These are phyloP conservation scores for Cosmia pyralina DNA, from an alignment of 2,888 invertebrate genomes.

Conservation along the genomic window DNA sequence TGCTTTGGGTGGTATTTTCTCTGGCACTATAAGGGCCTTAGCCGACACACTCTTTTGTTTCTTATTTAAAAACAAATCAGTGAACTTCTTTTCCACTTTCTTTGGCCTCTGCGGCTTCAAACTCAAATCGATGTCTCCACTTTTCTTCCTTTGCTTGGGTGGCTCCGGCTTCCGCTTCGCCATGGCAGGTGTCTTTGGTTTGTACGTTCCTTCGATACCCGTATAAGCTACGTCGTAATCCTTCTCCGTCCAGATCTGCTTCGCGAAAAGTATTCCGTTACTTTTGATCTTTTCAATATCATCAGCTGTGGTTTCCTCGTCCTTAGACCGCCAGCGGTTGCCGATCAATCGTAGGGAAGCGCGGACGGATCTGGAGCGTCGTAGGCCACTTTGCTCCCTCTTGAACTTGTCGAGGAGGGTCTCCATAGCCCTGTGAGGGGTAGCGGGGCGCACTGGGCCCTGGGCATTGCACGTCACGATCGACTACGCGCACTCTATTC, in stretches of 20 bases:
- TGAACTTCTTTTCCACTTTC: slow-evolving; percentile 87
- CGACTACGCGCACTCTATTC: slow-evolving; percentile 88
- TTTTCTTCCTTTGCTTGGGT: slow-evolving; percentile 80
- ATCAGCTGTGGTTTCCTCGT: slow-evolving; percentile 78
- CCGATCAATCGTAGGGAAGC: slow-evolving; percentile 92
- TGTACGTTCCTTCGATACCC: slow-evolving; percentile 87
- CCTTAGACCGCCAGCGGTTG: slow-evolving; percentile 90
- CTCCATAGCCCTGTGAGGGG: slow-evolving; percentile 88
- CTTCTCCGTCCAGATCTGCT: slow-evolving; percentile 85
- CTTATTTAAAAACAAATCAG: slow-evolving; percentile 87
- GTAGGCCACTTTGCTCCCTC: slow-evolving; percentile 88
- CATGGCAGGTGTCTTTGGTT: slow-evolving; percentile 86
- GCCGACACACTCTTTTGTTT: slow-evolving; percentile 85
- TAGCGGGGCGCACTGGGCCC: slow-evolving; percentile 81
- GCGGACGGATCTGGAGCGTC: slow-evolving; percentile 93
- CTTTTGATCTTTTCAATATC: slow-evolving; percentile 80
- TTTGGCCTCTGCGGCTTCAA: slow-evolving; percentile 82
- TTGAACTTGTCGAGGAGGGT: slow-evolving; percentile 88
- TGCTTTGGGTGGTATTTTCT: slow-evolving; percentile 91
- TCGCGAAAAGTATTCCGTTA: slow-evolving; percentile 81
- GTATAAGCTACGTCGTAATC: slow-evolving; percentile 84
- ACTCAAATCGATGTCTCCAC: slow-evolving; percentile 85
- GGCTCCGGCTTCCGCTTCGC: slow-evolving; percentile 82
- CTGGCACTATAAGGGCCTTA: slow-evolving; percentile 86
- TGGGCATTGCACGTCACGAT: slow-evolving; percentile 88